Base-by-base conservation (phyloP, 2,888 invertebrate genomes). In the Acronicta leporina region DNA sequence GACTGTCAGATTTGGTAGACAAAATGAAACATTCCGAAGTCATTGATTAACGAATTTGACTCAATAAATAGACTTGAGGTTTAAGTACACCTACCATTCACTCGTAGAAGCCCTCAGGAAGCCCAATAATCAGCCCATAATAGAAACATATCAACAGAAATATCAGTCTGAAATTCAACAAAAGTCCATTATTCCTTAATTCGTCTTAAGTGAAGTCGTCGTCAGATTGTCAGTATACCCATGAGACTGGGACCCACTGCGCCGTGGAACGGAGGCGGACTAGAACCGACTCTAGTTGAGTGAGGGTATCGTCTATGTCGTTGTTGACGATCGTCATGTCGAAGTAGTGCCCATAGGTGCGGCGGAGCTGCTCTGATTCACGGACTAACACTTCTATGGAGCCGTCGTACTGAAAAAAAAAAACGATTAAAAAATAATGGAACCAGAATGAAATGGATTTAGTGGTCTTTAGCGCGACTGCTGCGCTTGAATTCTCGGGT, bases 311-410 rank as follows among this genome's bases (percentile, higher is more conserved):
- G 91, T 99, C 99, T 71, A 99, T 99, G 94, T 99, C 99, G 95
- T 99, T 99, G 96, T 99, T 99, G 72, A 99, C 98, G 85, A 99
- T 99, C 79, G 97, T 98, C 90, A 99, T 95, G 95, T 99, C 99
- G 95, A 99, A 99, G 94, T 98, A 98, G 92, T 99, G 99, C 45
- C 99, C 99, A 94, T 99, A 99, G 13, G 99, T 98, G 87, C 98
- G 98, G 40, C 98, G 97, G 69, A 99, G 95, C 92, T 99, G 97
- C 82, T 99, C 99, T 51, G 99, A 99, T 91, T 99, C 99, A 82
- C 98, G 98, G 30, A 98, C 98, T 74, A 99, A 95, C 59, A 99
- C 96, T 90, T 99, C 99, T 86, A 99, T 95, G 82, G 99, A 99
- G 60, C 99, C 99, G 92, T 99, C 99, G 87, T 98, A 98, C 99